These are phyloP conservation scores for Umimayanthus chanpuru DNA, from an alignment of 92 coral and sea anemone species.

Conservation along the genomic window DNA sequence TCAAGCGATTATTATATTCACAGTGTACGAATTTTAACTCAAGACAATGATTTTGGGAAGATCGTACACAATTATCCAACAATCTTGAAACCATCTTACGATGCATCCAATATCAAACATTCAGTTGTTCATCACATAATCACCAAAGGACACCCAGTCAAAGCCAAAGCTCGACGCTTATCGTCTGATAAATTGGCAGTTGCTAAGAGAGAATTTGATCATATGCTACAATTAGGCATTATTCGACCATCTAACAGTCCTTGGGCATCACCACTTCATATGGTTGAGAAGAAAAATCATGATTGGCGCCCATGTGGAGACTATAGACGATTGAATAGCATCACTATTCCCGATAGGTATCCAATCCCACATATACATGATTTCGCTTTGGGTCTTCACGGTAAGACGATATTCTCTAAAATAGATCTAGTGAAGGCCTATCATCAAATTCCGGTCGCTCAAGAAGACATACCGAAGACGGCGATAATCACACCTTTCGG, in stretches of 20 bases:
- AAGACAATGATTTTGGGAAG: not conserved
- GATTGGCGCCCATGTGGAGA: conserved; percentile 43
- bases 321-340: conserved; percentile 9
- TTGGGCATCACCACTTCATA: conserved; percentile 35
- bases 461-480: conserved; percentile 26
- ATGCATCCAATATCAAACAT: not conserved
- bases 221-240: not conserved
- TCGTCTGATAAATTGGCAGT: conserved; percentile 7
- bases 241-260: conserved; percentile 27
- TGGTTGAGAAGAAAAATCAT: conserved; percentile 23
- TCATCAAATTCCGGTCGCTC: conserved; percentile 34
- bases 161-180: conserved; percentile 15
- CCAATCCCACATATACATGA: conserved; percentile 38
- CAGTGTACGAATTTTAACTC: not conserved
- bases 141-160: conserved; percentile 3
- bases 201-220: conserved; percentile 23
- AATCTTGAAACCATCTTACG: not conserved
- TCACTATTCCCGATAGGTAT: conserved; percentile 24
- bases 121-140: not conserved
- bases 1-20: not conserved
- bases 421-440: conserved; percentile 21
- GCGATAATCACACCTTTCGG: too few relatives aligned
- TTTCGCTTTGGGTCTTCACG: conserved; percentile 24
- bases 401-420: conserved; percentile 33
- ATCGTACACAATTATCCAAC: not conserved